Conservation (phyloP, 2,113 vertebrate genomes). For the Promerops cafer region DNA sequence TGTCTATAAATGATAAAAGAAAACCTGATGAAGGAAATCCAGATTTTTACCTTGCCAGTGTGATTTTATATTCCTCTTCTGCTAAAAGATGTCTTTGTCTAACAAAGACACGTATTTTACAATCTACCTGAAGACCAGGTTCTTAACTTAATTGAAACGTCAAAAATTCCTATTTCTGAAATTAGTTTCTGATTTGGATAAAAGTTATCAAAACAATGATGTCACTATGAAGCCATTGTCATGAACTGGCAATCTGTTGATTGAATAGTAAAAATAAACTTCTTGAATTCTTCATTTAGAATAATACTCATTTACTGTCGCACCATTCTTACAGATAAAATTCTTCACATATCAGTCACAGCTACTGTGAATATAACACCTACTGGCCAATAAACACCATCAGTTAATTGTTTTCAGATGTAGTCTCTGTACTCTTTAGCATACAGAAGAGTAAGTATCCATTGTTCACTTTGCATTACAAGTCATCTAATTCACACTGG, state of each 20-base stretch:
- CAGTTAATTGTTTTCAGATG: background rate
- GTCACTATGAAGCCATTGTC: background rate
- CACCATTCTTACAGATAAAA: background rate
- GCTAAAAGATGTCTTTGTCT: background rate
- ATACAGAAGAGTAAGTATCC: background rate
- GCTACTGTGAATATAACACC: background rate
- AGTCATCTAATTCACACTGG: background rate
- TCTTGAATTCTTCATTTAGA: background rate
- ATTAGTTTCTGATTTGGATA: background rate
- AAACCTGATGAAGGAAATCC: background rate
- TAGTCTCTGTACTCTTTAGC: background rate
- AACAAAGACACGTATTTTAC: background rate
- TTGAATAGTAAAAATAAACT: background rate
- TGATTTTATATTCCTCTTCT: background rate
- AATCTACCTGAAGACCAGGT: background rate
- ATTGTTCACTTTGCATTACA: background rate
- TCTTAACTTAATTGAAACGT: background rate
- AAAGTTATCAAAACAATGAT: background rate
- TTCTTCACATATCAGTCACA: background rate
- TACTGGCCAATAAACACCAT: background rate
- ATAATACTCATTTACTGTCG: background rate
- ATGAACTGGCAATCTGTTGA: background rate
- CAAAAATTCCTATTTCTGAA: background rate
- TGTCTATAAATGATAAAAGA: background rate
- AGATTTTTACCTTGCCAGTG: background rate